Base-by-base conservation (phyloP, 2,888 invertebrate genomes). In the Deilephila porcellus region DNA sequence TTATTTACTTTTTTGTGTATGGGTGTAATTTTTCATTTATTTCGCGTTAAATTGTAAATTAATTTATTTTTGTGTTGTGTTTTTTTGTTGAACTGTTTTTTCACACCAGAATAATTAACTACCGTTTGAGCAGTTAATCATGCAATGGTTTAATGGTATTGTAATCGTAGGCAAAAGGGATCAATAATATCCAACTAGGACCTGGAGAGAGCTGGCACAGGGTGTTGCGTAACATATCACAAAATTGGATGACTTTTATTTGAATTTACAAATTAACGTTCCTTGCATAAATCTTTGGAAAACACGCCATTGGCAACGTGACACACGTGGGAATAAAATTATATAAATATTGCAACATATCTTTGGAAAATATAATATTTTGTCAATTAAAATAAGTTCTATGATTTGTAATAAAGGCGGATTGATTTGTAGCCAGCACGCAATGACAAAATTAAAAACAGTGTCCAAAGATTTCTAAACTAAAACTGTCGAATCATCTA, bases 221-320 rank as follows among this genome's bases (percentile, higher is more conserved):
- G 92, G 93, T 93, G 86, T 88, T 86, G 87, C 87, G 82, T 87
- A 85, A 93, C 93, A 93, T 93, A 93, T 93, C 93, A 92, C 86
- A 83, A 83, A 85, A 76, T 59, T 71, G 71, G 72, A 74, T 76
- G 76, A 52, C 4, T 67, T 73, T 67, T 17, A 64, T 64, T 72
- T 67, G 37, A 73, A 29, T 59, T 29, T 19, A 64, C 14, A 64
- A 64, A 56, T 45, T 45, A 14, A 67, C 17, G 20, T 67, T 17
- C 52, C 52, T 14, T 52, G 14, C 25, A 67, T 20, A 20, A 64
- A 45, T 25, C 45, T 52, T 17, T 20, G 45, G 4, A 52, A 52
- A 67, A 67, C 6, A 8, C 67, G 52, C 37, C 45, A 17, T 25
- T 20, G 52, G 25, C 67, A 45, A 29, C 52, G 1, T 25, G 11